These are phyloP conservation scores for Mesocricetus auratus DNA, from an alignment of 2,113 vertebrate genomes.

Conservation along the genomic window DNA sequence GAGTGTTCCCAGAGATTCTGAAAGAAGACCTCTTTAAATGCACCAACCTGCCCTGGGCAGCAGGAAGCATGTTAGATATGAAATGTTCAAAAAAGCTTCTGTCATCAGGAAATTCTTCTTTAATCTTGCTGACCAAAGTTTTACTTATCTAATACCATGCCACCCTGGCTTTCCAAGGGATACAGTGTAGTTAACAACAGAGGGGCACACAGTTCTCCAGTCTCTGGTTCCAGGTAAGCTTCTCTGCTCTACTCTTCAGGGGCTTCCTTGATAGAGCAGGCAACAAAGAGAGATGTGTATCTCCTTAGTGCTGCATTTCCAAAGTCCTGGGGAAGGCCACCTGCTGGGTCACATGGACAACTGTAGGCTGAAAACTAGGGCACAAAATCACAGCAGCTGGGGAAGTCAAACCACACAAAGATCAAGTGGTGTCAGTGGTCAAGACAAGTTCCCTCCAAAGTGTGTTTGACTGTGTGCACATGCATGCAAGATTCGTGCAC, in stretches of 20 bases:
- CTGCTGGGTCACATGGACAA: background rate
- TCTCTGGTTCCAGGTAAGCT: background rate
- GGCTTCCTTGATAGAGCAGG: background rate
- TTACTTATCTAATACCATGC: background rate
- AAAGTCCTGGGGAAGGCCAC: background rate
- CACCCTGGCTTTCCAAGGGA: background rate
- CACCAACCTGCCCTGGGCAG: too few relatives aligned
- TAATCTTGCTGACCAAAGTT: background rate
- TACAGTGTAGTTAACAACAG: too few relatives aligned
- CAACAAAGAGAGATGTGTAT: background rate
- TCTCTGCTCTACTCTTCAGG: background rate
- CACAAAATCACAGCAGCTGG: background rate
- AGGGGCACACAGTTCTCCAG: background rate
- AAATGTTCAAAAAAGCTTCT: background rate
- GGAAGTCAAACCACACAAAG: background rate
- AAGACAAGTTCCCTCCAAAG: background rate
- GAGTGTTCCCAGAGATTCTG: background rate
- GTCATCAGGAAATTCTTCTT: background rate
- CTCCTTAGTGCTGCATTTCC: background rate
- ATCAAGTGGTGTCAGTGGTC: background rate
- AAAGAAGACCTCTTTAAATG: background rate
- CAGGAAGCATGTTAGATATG: background rate
- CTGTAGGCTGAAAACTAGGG: background rate
- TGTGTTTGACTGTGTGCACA: fast-evolving
- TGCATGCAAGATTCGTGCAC: too few relatives aligned